Evolutionary conservation across 2,797 vertebrate genomes (phyloP).

Genomic region (Sorex maritimensis): DNA sequence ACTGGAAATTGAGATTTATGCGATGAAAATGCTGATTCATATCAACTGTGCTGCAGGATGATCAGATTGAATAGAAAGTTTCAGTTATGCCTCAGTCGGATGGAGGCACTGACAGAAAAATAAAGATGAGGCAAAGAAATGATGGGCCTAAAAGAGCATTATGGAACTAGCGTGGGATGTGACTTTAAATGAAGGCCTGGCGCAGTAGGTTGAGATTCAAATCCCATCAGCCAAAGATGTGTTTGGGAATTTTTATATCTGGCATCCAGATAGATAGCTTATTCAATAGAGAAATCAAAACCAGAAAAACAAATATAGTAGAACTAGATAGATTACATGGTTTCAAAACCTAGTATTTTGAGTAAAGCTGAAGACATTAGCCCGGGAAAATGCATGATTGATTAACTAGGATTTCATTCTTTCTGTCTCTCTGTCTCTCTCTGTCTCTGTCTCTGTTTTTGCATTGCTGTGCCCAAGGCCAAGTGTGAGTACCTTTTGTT

Average conservation of each 20-base stretch:
- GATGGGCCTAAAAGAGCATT: background rate
- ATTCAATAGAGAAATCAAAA: background rate
- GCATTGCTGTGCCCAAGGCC: background rate
- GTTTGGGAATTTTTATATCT: background rate
- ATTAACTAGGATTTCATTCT: too few relatives aligned
- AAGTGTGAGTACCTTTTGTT: background rate
- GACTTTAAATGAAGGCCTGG: background rate
- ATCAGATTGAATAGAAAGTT: slow-evolving; percentile 62
- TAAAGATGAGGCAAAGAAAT: slow-evolving; percentile 36
- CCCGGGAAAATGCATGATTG: background rate
- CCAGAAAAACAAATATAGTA: slow-evolving; percentile 34
- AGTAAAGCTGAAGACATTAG: background rate
- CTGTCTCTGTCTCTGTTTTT: background rate
- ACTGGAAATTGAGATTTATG: slow-evolving; percentile 75
- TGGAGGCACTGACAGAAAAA: slow-evolving; percentile 62
- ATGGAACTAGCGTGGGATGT: background rate
- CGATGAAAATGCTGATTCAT: slow-evolving; percentile 74
- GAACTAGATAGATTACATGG: background rate
- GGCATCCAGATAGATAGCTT: background rate
- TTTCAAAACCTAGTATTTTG: background rate
- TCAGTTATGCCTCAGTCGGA: background rate
- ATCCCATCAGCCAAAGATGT: slow-evolving; percentile 16
- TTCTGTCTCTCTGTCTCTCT: background rate
- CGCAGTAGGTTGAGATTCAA: background rate
- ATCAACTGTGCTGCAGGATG: slow-evolving; percentile 34